phyloP scores from a whole-genome alignment of 2,888 invertebrate species.

The Eristalinus aeneus region DNA sequence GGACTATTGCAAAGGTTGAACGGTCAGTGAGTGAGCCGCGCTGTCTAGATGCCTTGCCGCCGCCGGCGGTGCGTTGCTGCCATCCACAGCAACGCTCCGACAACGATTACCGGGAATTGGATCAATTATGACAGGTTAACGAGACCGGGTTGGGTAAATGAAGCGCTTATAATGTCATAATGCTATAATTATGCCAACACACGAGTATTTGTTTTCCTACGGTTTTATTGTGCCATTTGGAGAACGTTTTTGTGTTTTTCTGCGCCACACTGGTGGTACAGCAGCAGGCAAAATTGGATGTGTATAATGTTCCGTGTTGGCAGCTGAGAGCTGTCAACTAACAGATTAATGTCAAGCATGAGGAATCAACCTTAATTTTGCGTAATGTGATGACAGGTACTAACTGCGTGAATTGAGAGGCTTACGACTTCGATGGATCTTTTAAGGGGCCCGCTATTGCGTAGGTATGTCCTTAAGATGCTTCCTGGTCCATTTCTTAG shows the following conservation, averaged over 20 bases:
- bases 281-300: background rate
- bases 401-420: background rate
- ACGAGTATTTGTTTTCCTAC: background rate
- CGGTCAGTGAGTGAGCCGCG: slow-evolving; percentile 6
- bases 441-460: background rate
- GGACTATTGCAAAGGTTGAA: slow-evolving; percentile 40
- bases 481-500: too few relatives aligned
- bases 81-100: background rate
- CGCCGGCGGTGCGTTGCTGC: background rate
- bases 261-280: background rate
- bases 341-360: background rate
- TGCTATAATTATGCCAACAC: background rate
- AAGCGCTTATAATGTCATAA: slow-evolving; percentile 20
- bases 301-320: background rate
- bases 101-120: slow-evolving; percentile 19
- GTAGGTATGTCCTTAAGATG: too few relatives aligned
- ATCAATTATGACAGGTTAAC: slow-evolving; percentile 45
- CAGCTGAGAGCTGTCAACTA: background rate
- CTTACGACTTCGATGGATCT: too few relatives aligned
- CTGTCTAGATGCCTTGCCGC: background rate
- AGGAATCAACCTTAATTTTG: background rate
- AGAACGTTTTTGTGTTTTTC: background rate
- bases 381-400: background rate
- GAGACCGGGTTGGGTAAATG: slow-evolving; percentile 12
- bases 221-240: background rate